Conservation (phyloP, 2,113 vertebrate genomes). For the Dryoscopus gambensis region DNA sequence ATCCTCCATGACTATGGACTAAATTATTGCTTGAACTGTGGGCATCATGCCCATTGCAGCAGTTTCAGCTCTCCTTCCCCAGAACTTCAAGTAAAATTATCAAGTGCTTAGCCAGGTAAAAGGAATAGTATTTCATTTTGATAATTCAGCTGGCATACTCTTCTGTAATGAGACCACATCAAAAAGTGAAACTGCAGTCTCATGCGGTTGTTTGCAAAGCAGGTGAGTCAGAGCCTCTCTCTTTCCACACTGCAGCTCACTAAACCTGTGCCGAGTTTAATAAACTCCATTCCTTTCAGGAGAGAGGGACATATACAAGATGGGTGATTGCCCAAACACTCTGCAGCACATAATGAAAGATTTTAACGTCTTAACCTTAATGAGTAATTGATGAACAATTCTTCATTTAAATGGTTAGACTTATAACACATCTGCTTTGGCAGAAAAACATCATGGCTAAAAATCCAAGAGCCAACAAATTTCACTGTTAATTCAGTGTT, state of each 20-base stretch:
- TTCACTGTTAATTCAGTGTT: neutral
- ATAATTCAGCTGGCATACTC: neutral
- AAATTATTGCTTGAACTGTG: neutral
- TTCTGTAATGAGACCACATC: constrained; percentile 31
- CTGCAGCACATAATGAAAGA: neutral
- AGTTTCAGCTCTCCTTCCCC: neutral
- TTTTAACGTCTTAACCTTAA: neutral
- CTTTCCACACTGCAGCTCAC: neutral
- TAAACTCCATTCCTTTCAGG: constrained; percentile 17
- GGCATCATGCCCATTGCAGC: neutral
- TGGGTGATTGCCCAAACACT: neutral
- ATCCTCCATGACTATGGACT: neutral
- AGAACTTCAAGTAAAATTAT: neutral
- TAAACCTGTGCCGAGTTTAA: neutral
- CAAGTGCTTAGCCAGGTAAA: neutral
- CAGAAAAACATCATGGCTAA: neutral
- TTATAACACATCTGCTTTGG: neutral
- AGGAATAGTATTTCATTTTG: neutral
- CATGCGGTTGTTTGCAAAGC: constrained; percentile 38
- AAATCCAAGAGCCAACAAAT: neutral
- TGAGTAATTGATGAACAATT: neutral
- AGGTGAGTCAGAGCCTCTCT: constrained; percentile 35
- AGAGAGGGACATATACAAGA: neutral
- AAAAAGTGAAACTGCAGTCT: constrained; percentile 62
- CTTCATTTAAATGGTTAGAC: neutral